Percentiles rank a stretch among this genome's conserved stretches.
These are phyloP conservation scores for Naso thynnoides DNA, from an alignment of 2,797 vertebrate species.

Conservation along the genomic window DNA sequence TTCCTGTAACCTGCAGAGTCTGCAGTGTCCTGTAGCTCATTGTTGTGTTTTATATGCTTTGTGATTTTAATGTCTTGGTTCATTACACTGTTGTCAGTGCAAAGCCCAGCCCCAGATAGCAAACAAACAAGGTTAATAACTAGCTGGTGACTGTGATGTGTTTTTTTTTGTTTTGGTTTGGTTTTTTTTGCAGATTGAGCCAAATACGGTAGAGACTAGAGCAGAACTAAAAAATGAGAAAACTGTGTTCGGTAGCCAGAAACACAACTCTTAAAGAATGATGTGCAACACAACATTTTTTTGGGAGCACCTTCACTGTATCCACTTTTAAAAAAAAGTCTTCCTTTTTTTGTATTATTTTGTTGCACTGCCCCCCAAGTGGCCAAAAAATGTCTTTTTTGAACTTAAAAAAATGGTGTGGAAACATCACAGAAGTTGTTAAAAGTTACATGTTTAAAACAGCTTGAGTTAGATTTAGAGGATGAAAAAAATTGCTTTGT, in stretches of 20 bases:
- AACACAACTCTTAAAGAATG: neutral
- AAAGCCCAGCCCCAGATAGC: neutral
- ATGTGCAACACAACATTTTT: neutral
- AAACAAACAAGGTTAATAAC: neutral
- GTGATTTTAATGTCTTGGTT: constrained; percentile 1
- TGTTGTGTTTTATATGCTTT: neutral
- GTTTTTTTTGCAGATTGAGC: neutral
- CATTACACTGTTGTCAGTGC: neutral
- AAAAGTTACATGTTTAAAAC: neutral
- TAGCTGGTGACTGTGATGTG: neutral
- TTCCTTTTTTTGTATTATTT: neutral
- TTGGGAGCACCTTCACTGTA: neutral
- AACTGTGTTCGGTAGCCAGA: neutral
- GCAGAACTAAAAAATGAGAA: neutral
- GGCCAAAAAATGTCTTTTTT: neutral
- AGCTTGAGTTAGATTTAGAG: neutral
- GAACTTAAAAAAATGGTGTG: neutral
- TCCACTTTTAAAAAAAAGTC: neutral
- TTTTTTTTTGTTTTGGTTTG: no score
- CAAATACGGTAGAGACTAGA: neutral
- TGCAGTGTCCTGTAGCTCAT: neutral
- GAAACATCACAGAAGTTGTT: neutral
- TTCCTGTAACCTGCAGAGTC: neutral
- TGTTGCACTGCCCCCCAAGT: neutral
- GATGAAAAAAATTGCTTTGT: neutral